Evolutionary conservation across 1,140 invertebrate genomes (phyloP).

Genomic region (Zaprionus vittiger): DNA sequence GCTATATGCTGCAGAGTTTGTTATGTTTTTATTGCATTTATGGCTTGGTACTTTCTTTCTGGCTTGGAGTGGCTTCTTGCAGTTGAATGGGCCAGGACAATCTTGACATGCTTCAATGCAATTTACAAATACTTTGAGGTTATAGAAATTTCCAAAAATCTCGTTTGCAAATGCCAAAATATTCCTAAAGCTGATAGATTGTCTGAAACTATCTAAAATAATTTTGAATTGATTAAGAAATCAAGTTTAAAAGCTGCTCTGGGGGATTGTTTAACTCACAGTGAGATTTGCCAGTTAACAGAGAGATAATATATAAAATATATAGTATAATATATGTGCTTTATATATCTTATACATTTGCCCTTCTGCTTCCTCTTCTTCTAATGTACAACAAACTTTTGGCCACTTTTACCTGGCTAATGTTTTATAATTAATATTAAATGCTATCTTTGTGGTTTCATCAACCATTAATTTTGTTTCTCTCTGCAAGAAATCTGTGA

Average conservation of each 20-base stretch:
- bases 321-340: not conserved
- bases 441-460: constrained; percentile 22
- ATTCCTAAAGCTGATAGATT: not conserved
- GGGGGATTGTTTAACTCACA: not conserved
- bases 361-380: not conserved
- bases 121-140: constrained; percentile 1
- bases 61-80: not conserved
- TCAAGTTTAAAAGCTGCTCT: not conserved
- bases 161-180: not conserved
- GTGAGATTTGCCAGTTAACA: not conserved
- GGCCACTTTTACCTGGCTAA: constrained; percentile 10
- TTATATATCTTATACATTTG: not conserved
- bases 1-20: constrained; percentile 1
- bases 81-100: constrained; percentile 3
- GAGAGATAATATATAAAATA: not conserved
- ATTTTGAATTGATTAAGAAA: too few species aligned
- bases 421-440: constrained; percentile 32
- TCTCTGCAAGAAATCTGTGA: constrained; percentile 30
- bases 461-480: constrained; percentile 48
- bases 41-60: not conserved
- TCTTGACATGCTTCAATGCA: not conserved
- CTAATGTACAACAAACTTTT: not conserved
- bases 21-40: constrained; percentile 29
- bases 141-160: not conserved
- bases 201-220: not conserved